phyloP scores from a whole-genome alignment of 2,113 vertebrate genomes.

The Melanerpes formicivorus region DNA sequence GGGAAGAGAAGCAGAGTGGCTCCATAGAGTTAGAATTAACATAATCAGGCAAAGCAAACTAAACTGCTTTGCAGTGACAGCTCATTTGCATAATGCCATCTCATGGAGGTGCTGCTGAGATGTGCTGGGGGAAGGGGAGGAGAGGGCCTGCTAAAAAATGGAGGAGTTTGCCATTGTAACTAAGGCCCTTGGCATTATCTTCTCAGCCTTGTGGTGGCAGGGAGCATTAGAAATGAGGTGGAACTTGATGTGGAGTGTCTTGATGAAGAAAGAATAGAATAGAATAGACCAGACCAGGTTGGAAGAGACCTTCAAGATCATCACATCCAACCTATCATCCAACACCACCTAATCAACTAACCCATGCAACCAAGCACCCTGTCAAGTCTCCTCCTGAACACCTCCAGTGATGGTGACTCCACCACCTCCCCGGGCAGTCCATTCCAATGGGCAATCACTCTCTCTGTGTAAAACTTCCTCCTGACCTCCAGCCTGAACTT shows the following conservation, averaged over 20 bases:
- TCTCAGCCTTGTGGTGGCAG: not conserved
- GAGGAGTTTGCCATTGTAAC: not conserved
- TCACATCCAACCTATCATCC: no score
- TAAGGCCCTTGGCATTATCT: not conserved
- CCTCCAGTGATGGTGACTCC: no score
- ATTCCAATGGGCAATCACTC: no score
- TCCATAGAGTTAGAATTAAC: constrained; percentile 2
- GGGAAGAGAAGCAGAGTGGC: not conserved
- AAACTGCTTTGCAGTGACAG: not conserved
- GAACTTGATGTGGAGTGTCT: not conserved
- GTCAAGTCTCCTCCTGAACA: no score
- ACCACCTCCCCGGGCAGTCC: no score
- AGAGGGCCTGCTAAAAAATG: not conserved
- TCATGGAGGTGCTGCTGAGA: not conserved
- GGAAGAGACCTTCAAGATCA: no score
- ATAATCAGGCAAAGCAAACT: constrained; percentile 26
- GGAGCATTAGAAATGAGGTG: not conserved
- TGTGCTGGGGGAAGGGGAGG: not conserved
- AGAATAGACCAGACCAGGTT: no score
- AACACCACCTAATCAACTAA: no score
- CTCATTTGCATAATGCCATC: not conserved
- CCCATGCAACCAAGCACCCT: no score
- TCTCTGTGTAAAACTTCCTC: no score
- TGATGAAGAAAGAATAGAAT: not conserved
- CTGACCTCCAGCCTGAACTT: no score